Base-by-base conservation (phyloP, 1,140 invertebrate genomes). In the Cherax quadricarinatus region DNA sequence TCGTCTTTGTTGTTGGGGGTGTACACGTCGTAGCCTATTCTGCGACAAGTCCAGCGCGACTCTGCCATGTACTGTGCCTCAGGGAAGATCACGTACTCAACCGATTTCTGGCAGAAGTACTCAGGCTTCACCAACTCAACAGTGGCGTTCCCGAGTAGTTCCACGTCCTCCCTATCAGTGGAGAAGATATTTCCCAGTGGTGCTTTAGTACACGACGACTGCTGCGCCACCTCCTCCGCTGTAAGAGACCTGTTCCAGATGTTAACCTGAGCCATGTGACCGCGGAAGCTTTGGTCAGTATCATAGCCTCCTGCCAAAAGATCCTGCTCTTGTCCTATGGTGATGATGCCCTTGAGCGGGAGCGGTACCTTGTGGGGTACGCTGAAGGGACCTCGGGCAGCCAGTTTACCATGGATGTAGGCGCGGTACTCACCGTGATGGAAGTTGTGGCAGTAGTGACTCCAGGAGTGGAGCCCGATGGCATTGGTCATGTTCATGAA, bases 381-480 rank as follows among this genome's bases (percentile, higher is more conserved):
- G 78, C 90, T 91, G 90, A 91, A 91, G 48, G 90, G 90, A 1
- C 90, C 90, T 7, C 60, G 80, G 30, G 90, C 90, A n/a, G 84
- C 90, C 48, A 91, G 84, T 48, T 91, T 75, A 3, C 90, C 90
- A n/a, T 82, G 60, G 62, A 91, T 91, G 78, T 91, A 91, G 49
- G 90, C 90, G 0, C 90, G 75, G 84, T 91, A 91, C 49, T 91
- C 90, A 6, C 90, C 90, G 49, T 91, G 51, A 84, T 91, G 90
- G 75, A 91, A 91, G 78, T 91, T 91, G 85, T 91, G 90, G 79
- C 90, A 91, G 57, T 91, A 91, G 84, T 91, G 90, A 60, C 78
- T 91, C 90, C 90, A 91, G 60, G 86, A 14, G 49, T 91, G 90
- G 12, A 91, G 90, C 24, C 90, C 90, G 84, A 91, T 91, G 78